Evolutionary conservation across 2,113 vertebrate species (phyloP), one percentile per base, ranked within the genome.

Genomic region (Anser cygnoides): DNA sequence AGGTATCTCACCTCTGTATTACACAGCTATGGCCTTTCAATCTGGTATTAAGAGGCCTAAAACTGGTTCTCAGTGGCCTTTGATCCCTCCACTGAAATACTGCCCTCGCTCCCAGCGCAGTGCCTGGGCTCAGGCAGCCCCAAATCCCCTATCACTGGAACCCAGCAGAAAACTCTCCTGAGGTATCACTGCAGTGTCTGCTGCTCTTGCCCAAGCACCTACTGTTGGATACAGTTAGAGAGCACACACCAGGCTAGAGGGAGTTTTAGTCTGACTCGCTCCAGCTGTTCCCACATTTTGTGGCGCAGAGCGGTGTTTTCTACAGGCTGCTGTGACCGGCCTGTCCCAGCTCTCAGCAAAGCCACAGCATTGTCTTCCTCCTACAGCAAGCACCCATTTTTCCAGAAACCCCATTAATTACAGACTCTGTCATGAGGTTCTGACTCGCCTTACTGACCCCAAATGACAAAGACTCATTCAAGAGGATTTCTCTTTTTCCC

Each of bases 21-120:
- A 70, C 29, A 17, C 1, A 16, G 22, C 2, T 0, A 33, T 18
- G 28, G 37, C 20, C n/a, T 82, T 74, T 65, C 6, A 0, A 1
- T 62, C 31, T 35, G 21, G 14, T 84, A 87, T 46, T 37, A 28
- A 93, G 76, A 22, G 46, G 35, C 50, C 68, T 62, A 23, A 80
- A 73, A 12, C 21, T 50, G 44, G 10, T 54, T 92, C 52, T 81
- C 14, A 3, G n/a, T 66, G 71, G 68, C 80, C 57, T 89, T 84
- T 92, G 55, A 78, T 78, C 66, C 55, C 52, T 28, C 54, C 26
- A 5, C 81, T 13, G 39, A 90, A 90, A 83, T 25, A 49, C 29
- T n/a, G 62, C 23, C 71, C 71, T 73, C 17, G 1, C 71, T 37
- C 21, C n/a, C 82, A 68, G 0, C 54, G 13, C 2, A 4, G 76